A percentile compares a stretch with the other conserved stretches of the same genome.
These are phyloP conservation scores for Ophion ellenae DNA, from an alignment of 2,888 invertebrate genomes.

Conservation along the genomic window DNA sequence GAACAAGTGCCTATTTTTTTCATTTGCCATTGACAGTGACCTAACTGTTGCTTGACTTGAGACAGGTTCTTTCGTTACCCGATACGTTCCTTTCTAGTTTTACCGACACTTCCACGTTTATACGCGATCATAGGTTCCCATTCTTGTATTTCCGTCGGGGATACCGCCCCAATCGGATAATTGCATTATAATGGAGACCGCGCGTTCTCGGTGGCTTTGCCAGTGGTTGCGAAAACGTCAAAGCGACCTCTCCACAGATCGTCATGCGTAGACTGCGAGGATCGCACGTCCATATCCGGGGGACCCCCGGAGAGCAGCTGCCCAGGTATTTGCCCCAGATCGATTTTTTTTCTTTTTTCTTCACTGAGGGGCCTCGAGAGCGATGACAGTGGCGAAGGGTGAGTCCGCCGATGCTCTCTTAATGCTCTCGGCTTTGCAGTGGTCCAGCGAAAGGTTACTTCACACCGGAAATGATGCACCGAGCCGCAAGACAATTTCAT, in stretches of 20 bases:
- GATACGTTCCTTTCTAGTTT: conserved; percentile 1
- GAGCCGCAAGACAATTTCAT: not conserved
- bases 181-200: conserved; percentile 74
- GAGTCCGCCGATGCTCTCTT: conserved; percentile 64
- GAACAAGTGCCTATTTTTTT: not conserved
- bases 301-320: conserved; percentile 76
- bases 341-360: conserved; percentile 61
- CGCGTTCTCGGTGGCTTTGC: conserved; percentile 53
- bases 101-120: conserved; percentile 22
- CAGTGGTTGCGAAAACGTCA: conserved; percentile 70
- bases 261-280: conserved; percentile 33
- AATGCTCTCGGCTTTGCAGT: conserved; percentile 20
- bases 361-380: conserved; percentile 48
- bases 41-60: not conserved
- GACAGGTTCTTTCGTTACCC: conserved; percentile 49
- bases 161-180: conserved; percentile 67
- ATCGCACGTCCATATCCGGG: conserved; percentile 37
- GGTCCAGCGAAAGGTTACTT: conserved; percentile 26
- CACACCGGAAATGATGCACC: conserved; percentile 8
- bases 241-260: conserved; percentile 68
- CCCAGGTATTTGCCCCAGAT: conserved; percentile 75
- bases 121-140: not conserved
- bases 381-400: conserved; percentile 36
- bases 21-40: conserved; percentile 3
- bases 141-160: conserved; percentile 18